Evolutionary conservation across 1,140 invertebrate genomes (phyloP), one percentile per base, ranked within the genome.

Genomic region (Cherax destructor): DNA sequence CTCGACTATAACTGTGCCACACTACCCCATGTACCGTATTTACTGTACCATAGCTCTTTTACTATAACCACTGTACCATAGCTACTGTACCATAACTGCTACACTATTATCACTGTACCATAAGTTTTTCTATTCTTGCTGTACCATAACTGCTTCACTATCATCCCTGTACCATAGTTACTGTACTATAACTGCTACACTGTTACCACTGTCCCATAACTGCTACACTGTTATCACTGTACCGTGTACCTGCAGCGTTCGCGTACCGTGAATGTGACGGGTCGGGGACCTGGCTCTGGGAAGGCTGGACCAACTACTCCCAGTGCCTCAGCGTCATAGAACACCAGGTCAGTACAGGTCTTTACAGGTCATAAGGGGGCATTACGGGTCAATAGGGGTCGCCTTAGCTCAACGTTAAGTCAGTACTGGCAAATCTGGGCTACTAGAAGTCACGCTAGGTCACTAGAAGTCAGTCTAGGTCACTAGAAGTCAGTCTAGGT

Each of bases 241-340:
- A 74, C 69, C 69, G 21, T 65, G 24, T 69, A 74, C 69, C 69
- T 74, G 11, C 79, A 83, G 79, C 87, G 5, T 72, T 24, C 21
- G 87, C 87, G n/a, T 89, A 83, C 65, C 87, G 87, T 21, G 87
- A 89, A 69, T 89, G 87, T 89, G 87, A 83, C 87, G 49, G 49
- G 50, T 56, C 59, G 59, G 87, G 87, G 0, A 10, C 69, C 7
- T 89, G 87, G 87, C 49, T 74, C 0, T 72, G 61, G 79, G 65
- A 41, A 24, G 87, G 87, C 11, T 89, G 87, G 87, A 89, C 87
- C 5, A 89, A 89, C 69, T 89, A 89, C 69, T 89, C 87, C 16
- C 87, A 89, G 49, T 89, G 87, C 52, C 87, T 89, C 24, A 81
- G 65, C 49, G 87, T 83, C n/a, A 89, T 89, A 13, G 87, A 89